phyloP scores from a whole-genome alignment of 2,888 invertebrate genomes.

The Xestobium rufovillosum region DNA sequence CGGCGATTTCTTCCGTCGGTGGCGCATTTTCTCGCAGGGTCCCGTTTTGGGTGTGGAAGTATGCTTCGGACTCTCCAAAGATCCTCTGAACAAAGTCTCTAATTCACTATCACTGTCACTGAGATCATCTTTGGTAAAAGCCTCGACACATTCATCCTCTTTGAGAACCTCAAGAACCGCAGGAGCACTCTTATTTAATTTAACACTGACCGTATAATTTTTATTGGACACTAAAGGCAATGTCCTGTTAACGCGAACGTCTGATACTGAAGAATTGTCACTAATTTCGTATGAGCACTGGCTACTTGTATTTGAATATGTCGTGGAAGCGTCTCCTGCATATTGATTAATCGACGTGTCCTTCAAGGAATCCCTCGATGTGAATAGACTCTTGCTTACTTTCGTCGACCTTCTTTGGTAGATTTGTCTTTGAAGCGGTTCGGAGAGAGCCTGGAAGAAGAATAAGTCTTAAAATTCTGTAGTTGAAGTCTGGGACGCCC shows the following conservation, averaged over 20 bases:
- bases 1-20: constrained; percentile 23
- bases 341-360: constrained; percentile 33
- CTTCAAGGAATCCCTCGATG: constrained; percentile 26
- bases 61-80: constrained; percentile 36
- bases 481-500: too few relatives aligned
- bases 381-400: constrained; percentile 39
- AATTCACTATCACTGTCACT: constrained; percentile 41
- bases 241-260: constrained; percentile 6
- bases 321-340: constrained; percentile 30
- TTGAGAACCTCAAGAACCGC: constrained; percentile 23
- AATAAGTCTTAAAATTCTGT: too few relatives aligned
- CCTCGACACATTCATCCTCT: constrained; percentile 23
- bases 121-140: constrained; percentile 23
- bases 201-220: constrained; percentile 1
- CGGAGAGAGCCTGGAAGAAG: too few relatives aligned
- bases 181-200: constrained; percentile 28
- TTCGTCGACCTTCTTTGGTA: constrained; percentile 33
- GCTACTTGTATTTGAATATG: constrained; percentile 27
- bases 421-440: constrained; percentile 25
- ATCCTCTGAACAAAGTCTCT: constrained; percentile 35
- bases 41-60: constrained; percentile 43
- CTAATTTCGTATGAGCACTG: constrained; percentile 8
- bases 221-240: constrained; percentile 6
- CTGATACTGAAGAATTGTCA: constrained; percentile 7
- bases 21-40: constrained; percentile 24